phyloP scores from a whole-genome alignment of 2,797 vertebrate species.

The Octomys mimax region DNA sequence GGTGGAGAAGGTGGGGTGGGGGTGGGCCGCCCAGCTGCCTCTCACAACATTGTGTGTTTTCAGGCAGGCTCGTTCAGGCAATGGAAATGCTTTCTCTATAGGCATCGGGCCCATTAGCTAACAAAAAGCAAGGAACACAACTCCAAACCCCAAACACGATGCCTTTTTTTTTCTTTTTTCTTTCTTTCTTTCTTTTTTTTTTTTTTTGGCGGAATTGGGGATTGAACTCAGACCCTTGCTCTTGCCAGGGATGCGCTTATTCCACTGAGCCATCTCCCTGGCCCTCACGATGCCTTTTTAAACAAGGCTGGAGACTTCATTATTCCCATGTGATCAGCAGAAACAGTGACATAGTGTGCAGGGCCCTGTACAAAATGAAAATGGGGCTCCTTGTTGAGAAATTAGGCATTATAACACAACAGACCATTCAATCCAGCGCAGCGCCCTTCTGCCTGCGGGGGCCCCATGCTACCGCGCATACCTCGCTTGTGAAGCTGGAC shows the following conservation, averaged over 20 bases:
- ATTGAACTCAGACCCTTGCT: too few species aligned
- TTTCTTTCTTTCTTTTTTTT: too few species aligned
- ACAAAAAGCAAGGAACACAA: conserved; percentile 28
- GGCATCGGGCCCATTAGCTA: not conserved
- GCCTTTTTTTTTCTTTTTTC: too few species aligned
- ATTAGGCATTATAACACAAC: conserved; percentile 23
- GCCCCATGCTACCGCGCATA: not conserved
- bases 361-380: conserved; percentile 21
- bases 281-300: conserved; percentile 10
- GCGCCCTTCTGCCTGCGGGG: not conserved
- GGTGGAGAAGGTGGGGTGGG: not conserved
- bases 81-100: conserved; percentile 23
- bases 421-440: conserved; percentile 13
- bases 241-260: too few species aligned
- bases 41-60: not conserved
- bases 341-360: conserved; percentile 38
- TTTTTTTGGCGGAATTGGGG: too few species aligned
- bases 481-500: not conserved
- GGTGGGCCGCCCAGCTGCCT: not conserved
- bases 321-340: not conserved
- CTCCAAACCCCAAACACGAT: not conserved
- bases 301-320: conserved; percentile 31
- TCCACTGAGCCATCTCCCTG: too few species aligned
- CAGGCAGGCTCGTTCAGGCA: conserved; percentile 26
- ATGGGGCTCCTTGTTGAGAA: conserved; percentile 28